Base-by-base conservation (phyloP, 2,888 invertebrate species). In the Netelia virgata region DNA sequence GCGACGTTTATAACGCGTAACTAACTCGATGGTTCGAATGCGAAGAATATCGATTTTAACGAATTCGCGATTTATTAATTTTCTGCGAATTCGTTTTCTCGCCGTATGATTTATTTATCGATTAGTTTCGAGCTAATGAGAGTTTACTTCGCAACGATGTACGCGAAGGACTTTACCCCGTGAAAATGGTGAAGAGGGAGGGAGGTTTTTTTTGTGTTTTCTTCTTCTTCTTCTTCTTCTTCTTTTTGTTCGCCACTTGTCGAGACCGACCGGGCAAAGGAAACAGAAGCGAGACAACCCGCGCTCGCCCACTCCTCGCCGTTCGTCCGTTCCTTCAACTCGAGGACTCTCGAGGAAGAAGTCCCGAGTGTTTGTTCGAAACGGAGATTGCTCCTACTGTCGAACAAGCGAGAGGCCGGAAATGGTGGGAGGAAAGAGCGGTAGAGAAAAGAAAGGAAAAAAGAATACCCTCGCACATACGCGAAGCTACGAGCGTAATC, bases 341-440 rank as follows among this genome's bases (percentile, higher is more conserved):
- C 82, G 70, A 87, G 87, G 80, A 88, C 87, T 83, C 81, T 85
- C 74, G 76, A 80, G 84, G 74, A 86, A 86, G 85, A 55, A 89
- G 87, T 89, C 89, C 84, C 82, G 86, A 89, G 89, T 89, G 89
- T 91, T 91, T 89, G 89, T 88, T 89, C 89, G 83, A 88, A 87
- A 79, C 88, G 89, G 89, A 90, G 89, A 90, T 90, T 90, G 88
- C 88, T 87, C 86, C 86, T 85, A 86, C 86, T 85, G 86, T 83
- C 76, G 82, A 78, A 69, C 74, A 59, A 70, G 82, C 59, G 73
- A 72, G 64, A 70, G 85, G 69, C 16, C 47, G 82, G 84, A 87
- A 75, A 69, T 79, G 74, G 53, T 76, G 77, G 77, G 53, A 69
- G 28, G 68, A 68, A 36, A 55, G 63, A 57, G 23, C 63, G 64